Percentiles rank a stretch among this genome's conserved stretches.
These are phyloP conservation scores for Lithophane socia DNA, from an alignment of 2,888 invertebrate genomes.

Conservation along the genomic window DNA sequence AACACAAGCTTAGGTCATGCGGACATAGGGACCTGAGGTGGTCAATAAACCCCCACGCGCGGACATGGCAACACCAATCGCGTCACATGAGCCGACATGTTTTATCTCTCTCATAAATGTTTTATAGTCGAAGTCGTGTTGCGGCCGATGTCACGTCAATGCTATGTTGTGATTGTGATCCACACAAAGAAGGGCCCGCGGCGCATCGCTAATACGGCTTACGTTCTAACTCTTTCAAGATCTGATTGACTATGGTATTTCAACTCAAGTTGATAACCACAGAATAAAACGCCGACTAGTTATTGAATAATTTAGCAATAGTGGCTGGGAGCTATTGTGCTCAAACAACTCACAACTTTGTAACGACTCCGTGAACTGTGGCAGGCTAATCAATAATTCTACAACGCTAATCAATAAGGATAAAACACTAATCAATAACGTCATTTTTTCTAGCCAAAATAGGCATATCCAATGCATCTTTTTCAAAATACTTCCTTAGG, in stretches of 20 bases:
- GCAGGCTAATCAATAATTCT: neutral
- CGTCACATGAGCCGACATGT: constrained; percentile 24
- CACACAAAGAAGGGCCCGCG: neutral
- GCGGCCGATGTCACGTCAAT: constrained; percentile 35
- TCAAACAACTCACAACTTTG: neutral
- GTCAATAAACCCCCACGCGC: constrained; percentile 59
- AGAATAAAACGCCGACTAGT: neutral
- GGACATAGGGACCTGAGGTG: neutral
- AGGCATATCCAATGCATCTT: neutral
- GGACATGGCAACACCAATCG: constrained; percentile 37
- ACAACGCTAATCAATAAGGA: neutral
- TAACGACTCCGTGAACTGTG: neutral
- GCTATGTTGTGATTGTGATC: neutral
- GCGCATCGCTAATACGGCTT: neutral
- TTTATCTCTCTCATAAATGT: constrained; percentile 55
- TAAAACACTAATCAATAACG: neutral
- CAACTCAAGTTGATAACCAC: neutral
- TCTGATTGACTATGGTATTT: neutral
- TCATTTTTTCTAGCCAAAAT: neutral
- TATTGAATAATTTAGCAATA: constrained; percentile 1
- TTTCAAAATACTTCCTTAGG: neutral
- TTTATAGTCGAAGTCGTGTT: constrained; percentile 41
- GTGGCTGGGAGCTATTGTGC: too few relatives aligned
- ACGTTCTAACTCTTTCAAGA: neutral
- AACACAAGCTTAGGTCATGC: constrained; percentile 45